Percentiles rank a stretch among this genome's conserved stretches.
These are phyloP conservation scores for Anolis apletophallus DNA, from an alignment of 2,797 vertebrate species.

Conservation along the genomic window DNA sequence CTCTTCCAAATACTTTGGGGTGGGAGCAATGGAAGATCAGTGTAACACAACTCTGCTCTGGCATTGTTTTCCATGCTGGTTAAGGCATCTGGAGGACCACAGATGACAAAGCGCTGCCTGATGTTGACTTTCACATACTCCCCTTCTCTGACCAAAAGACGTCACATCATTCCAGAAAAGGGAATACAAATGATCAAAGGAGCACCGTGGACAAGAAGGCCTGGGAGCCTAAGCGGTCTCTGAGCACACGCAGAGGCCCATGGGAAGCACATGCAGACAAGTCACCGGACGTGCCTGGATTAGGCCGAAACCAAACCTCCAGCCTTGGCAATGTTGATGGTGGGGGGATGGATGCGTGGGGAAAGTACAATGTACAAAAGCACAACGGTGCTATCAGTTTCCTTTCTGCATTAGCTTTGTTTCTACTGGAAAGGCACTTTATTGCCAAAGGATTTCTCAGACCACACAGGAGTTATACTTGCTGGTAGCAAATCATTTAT, in stretches of 20 bases:
- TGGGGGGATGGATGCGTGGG: no score
- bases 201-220: not conserved
- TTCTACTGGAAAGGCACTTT: no score
- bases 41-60: not conserved
- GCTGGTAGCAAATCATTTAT: no score
- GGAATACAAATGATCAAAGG: no score
- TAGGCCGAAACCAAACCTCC: constrained; percentile 74
- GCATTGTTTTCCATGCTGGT: no score
- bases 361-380: not conserved
- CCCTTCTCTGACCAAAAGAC: not conserved
- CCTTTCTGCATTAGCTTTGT: no score
- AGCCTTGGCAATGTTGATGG: constrained; percentile 49
- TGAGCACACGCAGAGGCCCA: constrained; percentile 42
- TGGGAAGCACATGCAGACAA: constrained; percentile 78
- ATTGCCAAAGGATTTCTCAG: no score
- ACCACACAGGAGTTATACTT: no score
- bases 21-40: not conserved
- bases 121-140: not conserved
- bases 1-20: not conserved
- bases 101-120: no score
- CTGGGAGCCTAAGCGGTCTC: constrained; percentile 20
- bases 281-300: constrained; percentile 75
- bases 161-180: not conserved
- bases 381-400: not conserved
- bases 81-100: not conserved